phyloP scores from a whole-genome alignment of 2,888 invertebrate genomes.

The Dioctria rufipes region DNA sequence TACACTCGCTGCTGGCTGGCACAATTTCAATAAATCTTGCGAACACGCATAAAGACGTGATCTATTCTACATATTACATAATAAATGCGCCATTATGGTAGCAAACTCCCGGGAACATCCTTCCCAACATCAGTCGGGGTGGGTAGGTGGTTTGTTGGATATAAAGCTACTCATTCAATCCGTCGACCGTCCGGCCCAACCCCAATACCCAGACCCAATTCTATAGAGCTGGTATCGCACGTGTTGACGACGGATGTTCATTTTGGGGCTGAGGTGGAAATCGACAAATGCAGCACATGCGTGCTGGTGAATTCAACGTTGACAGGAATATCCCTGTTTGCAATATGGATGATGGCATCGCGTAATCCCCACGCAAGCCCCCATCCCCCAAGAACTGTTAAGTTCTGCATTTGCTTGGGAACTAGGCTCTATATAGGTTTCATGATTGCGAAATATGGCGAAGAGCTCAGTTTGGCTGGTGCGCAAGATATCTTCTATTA shows the following conservation, averaged over 20 bases:
- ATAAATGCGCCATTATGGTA: constrained; percentile 59
- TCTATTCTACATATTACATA: constrained; percentile 60
- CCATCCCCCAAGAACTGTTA: constrained; percentile 17
- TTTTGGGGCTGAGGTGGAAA: constrained; percentile 26
- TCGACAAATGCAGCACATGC: constrained; percentile 55
- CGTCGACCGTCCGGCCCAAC: not conserved
- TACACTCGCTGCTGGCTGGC: constrained; percentile 53
- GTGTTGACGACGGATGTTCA: constrained; percentile 43
- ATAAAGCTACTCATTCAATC: constrained; percentile 20
- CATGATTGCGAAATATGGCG: constrained; percentile 24
- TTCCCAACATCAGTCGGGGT: constrained; percentile 2
- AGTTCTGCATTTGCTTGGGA: constrained; percentile 34
- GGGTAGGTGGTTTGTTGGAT: not conserved
- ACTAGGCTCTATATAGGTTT: constrained; percentile 1
- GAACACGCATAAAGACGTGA: constrained; percentile 59
- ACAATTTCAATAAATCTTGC: constrained; percentile 59
- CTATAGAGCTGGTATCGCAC: not conserved
- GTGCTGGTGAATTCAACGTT: constrained; percentile 56
- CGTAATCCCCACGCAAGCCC: constrained; percentile 53
- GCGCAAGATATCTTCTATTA: constrained; percentile 39
- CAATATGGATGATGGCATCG: constrained; percentile 58
- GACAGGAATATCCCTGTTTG: constrained; percentile 58
- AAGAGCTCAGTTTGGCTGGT: constrained; percentile 28
- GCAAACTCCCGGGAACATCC: constrained; percentile 34
- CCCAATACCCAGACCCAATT: constrained; percentile 22